phyloP scores from a whole-genome alignment of 2,797 vertebrate genomes.

The Coluber constrictor region DNA sequence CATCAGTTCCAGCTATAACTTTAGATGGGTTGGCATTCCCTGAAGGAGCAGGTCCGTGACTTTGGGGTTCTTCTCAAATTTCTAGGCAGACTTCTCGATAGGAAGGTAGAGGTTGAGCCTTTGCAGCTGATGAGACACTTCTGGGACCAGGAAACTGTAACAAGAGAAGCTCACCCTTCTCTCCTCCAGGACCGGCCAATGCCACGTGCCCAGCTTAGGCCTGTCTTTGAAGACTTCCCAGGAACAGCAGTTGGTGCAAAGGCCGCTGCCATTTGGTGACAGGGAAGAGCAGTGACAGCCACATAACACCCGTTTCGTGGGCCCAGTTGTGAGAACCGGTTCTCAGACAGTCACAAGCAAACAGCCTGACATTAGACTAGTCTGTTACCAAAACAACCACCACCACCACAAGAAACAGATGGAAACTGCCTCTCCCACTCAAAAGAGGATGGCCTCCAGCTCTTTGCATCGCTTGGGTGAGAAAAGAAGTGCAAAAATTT shows the following conservation, averaged over 20 bases:
- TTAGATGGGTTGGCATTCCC: neutral
- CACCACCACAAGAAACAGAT: neutral
- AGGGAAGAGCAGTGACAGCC: neutral
- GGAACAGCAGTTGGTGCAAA: neutral
- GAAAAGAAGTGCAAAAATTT: neutral
- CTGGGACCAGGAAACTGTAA: neutral
- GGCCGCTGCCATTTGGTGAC: neutral
- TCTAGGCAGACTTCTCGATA: neutral
- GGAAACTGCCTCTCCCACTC: neutral
- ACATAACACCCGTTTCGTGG: neutral
- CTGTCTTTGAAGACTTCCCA: neutral
- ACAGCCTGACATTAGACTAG: neutral
- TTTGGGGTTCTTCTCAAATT: neutral
- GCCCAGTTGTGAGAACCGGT: neutral
- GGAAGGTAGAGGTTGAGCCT: neutral
- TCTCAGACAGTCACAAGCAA: neutral
- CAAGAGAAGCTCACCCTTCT: neutral
- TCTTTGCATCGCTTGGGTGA: neutral
- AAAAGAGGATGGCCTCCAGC: neutral
- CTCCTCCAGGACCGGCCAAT: neutral
- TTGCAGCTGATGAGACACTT: neutral
- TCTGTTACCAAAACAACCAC: neutral
- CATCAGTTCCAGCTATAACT: neutral
- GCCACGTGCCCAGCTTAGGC: neutral
- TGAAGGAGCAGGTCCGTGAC: neutral